phyloP scores from a whole-genome alignment of 1,140 invertebrate genomes.

The Armadillidium nasatum region DNA sequence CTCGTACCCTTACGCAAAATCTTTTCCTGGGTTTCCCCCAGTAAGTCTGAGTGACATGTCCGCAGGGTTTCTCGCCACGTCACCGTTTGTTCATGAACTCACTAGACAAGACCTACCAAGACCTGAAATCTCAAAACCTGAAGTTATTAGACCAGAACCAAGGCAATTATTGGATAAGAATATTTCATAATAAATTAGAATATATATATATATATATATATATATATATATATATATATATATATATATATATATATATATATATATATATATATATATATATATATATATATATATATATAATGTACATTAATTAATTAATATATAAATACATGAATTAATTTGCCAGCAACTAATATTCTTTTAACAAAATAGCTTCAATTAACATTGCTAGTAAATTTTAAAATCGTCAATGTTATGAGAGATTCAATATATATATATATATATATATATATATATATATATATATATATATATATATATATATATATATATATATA shows the following conservation, averaged over 20 bases:
- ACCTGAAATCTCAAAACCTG: constrained; percentile 33
- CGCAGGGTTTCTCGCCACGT: constrained; percentile 31
- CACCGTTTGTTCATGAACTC: constrained; percentile 35
- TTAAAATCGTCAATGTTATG: too few relatives aligned
- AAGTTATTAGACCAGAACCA: constrained; percentile 29
- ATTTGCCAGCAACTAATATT: too few relatives aligned
- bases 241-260: not conserved
- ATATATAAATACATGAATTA: too few relatives aligned
- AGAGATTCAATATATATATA: too few relatives aligned
- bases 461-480: too few relatives aligned
- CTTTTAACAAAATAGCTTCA: too few relatives aligned
- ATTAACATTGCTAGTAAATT: too few relatives aligned
- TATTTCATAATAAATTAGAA: not conserved
- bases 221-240: too few relatives aligned
- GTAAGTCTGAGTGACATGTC: constrained; percentile 35
- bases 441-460: too few relatives aligned
- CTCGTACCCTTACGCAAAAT: constrained; percentile 42
- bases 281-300: constrained; percentile 7
- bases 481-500: too few relatives aligned
- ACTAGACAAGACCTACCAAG: constrained; percentile 33
- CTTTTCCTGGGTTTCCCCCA: constrained; percentile 37
- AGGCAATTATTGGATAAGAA: not conserved
- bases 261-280: not conserved
- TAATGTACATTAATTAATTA: not conserved
- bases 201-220: too few relatives aligned